Percentiles rank a stretch among this genome's conserved stretches.
Conservation (phyloP, 1,140 invertebrate genomes). For the Apocrypta bakeri region DNA sequence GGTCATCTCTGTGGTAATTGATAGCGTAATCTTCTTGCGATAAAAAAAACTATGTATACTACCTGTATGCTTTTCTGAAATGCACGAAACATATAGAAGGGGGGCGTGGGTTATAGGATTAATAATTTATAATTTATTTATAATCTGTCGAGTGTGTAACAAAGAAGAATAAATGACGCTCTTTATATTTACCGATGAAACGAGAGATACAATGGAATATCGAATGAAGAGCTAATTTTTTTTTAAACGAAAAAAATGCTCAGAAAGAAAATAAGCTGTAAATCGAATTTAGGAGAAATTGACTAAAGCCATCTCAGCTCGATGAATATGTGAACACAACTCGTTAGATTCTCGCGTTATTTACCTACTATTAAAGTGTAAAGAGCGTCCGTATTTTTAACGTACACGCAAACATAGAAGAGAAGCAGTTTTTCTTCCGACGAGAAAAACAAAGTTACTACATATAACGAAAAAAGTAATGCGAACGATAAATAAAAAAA, state of each 20-base stretch:
- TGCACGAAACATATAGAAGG: constrained; percentile 82
- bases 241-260: constrained; percentile 57
- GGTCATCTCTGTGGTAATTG: constrained; percentile 67
- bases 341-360: constrained; percentile 28
- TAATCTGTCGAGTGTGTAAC: constrained; percentile 59
- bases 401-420: constrained; percentile 39
- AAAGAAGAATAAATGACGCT: constrained; percentile 57
- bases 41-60: constrained; percentile 70
- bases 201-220: constrained; percentile 32
- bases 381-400: constrained; percentile 48
- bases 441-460: constrained; percentile 43
- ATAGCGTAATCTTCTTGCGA: constrained; percentile 71
- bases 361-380: constrained; percentile 42
- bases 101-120: constrained; percentile 73
- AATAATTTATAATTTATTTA: constrained; percentile 75
- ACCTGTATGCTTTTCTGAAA: constrained; percentile 80
- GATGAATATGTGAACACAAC: constrained; percentile 23
- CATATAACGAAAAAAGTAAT: constrained; percentile 26
- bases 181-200: constrained; percentile 50
- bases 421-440: constrained; percentile 50
- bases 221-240: constrained; percentile 44
- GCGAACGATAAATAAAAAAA: constrained; percentile 40
- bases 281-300: constrained; percentile 34
- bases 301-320: constrained; percentile 30
- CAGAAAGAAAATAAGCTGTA: constrained; percentile 48